Base-by-base conservation (phyloP, 1,140 invertebrate genomes). In the Polyergus mexicanus region DNA sequence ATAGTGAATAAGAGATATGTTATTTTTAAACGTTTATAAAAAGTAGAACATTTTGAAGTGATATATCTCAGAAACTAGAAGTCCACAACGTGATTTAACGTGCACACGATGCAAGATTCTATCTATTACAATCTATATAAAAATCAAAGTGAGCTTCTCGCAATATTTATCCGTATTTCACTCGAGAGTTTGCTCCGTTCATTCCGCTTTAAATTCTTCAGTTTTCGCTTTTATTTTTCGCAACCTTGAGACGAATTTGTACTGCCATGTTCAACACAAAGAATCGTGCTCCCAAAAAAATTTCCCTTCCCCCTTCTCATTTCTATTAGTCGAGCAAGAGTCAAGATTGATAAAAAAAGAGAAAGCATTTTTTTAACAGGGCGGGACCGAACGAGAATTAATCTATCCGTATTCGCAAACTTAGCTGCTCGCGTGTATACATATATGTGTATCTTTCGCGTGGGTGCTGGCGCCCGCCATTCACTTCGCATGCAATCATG, bases 391-490 rank as follows among this genome's bases (percentile, higher is more conserved):
- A 19, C 11, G 75, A 35, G n/a, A 22, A 4, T 78, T 65, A 51
- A 78, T 54, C 32, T 22, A 41, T 66, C 32, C n/a, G 19, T n/a
- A 11, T 41, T 66, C 44, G 62, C n/a, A 35, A 66, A 47, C 25
- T 77, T n/a, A 47, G 28, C 13, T 22, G 16, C 13, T 13, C 44
- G 44, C 13, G 13, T 47, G 44, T n/a, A 8, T 60, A 13, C 16
- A 7, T 68, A 13, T 47, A 7, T 68, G 10, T 78, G 13, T 68
- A 19, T 32, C 6, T 35, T 77, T 65, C 25, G 62, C 62, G 76
- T 78, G 62, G 62, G 62, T 25, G 54, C 28, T 86, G 86, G 76
- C 86, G 86, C 84, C 86, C 69, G 32, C 28, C 28, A 28, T 80
- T 28, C 25, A 62, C 22, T 44, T 47, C 58, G 66, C n/a, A 62